phyloP scores from a whole-genome alignment of 1,140 invertebrate species.

The Drosophila novamexicana region DNA sequence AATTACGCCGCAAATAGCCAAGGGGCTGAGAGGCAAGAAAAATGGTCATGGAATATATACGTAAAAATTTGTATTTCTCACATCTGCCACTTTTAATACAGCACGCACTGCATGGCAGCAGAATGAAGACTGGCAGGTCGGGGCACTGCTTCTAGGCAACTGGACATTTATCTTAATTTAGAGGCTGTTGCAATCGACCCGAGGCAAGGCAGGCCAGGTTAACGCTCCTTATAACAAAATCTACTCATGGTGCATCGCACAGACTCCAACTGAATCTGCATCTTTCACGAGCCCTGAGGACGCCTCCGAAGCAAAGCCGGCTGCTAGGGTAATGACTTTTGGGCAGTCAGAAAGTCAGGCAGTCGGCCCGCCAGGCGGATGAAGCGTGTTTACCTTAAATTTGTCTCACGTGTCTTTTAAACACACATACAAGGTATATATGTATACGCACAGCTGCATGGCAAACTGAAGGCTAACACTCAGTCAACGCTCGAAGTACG shows the following conservation, averaged over 20 bases:
- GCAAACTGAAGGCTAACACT: conserved; percentile 37
- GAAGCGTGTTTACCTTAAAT: conserved; percentile 68
- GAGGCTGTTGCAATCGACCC: conserved; percentile 38
- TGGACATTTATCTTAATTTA: background rate
- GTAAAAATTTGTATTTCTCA: conserved; percentile 57
- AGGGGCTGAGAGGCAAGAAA: conserved; percentile 30
- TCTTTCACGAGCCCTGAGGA: conserved; percentile 76
- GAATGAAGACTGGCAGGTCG: background rate
- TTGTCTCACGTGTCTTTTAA: conserved; percentile 68
- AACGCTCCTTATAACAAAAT: conserved; percentile 49
- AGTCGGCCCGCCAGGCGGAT: conserved; percentile 15
- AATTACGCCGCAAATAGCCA: conserved; percentile 69
- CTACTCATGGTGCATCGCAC: conserved; percentile 54
- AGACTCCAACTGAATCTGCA: conserved; percentile 62
- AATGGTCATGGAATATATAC: conserved; percentile 77
- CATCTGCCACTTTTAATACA: conserved; percentile 30
- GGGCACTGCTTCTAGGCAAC: no score
- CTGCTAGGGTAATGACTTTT: conserved; percentile 56
- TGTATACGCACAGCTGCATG: conserved; percentile 21
- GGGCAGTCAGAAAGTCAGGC: conserved; percentile 37
- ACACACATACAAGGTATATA: conserved; percentile 10
- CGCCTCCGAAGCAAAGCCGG: conserved; percentile 31
- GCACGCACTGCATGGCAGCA: no score
- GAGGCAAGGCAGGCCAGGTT: conserved; percentile 21
- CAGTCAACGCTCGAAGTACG: conserved; percentile 42